Evolutionary conservation across 2,888 invertebrate species (phyloP).

Genomic region (Melanchra persicariae): DNA sequence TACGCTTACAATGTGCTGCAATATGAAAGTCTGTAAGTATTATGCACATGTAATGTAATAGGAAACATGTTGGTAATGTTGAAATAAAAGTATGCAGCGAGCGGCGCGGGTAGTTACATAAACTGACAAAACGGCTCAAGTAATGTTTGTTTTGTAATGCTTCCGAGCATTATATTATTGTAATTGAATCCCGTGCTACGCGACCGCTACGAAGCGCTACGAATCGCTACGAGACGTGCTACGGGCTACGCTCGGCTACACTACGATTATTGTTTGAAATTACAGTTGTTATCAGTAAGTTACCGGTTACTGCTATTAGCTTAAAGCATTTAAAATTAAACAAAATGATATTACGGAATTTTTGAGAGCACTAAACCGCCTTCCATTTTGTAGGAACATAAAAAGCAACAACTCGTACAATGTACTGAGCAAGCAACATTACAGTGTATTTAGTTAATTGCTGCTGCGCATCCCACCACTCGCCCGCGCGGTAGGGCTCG

Average conservation of each 20-base stretch:
- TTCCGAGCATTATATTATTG: constrained; percentile 18
- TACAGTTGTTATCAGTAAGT: constrained; percentile 13
- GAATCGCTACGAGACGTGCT: constrained; percentile 23
- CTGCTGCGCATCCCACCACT: neutral
- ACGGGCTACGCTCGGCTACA: constrained; percentile 10
- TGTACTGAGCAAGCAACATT: constrained; percentile 14
- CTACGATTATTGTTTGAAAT: constrained; percentile 27
- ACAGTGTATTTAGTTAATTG: constrained; percentile 38
- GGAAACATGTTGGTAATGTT: neutral
- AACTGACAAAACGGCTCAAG: neutral
- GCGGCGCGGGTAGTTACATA: no score
- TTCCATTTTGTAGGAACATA: neutral
- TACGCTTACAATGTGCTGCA: neutral
- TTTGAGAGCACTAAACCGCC: neutral
- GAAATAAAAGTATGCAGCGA: no score
- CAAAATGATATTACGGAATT: neutral
- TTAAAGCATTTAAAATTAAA: constrained; percentile 4
- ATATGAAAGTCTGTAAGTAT: neutral
- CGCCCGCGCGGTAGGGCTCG: neutral
- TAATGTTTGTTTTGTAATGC: constrained; percentile 13
- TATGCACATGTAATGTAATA: neutral
- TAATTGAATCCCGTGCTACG: constrained; percentile 19
- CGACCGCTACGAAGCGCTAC: constrained; percentile 1
- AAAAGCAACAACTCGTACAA: constrained; percentile 18
- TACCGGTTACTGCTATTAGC: constrained; percentile 15